These are phyloP conservation scores for Myathropa florea DNA, from an alignment of 2,888 invertebrate genomes.

Conservation along the genomic window DNA sequence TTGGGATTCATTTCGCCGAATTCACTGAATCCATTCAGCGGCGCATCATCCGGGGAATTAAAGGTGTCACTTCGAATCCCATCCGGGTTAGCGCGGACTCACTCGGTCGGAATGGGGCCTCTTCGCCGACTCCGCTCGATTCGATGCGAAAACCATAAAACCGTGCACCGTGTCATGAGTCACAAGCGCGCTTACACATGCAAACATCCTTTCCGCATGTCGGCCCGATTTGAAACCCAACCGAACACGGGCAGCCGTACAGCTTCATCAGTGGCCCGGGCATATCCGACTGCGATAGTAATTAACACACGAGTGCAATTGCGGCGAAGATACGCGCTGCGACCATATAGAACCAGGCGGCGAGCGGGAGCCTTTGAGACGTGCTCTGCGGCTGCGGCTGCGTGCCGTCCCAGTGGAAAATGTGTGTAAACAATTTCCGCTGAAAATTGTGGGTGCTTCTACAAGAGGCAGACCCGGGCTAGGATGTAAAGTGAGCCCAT, in stretches of 20 bases:
- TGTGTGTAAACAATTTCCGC: conserved; percentile 41
- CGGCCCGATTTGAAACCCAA: conserved; percentile 34
- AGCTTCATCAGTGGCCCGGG: conserved; percentile 53
- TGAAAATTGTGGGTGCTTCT: conserved; percentile 36
- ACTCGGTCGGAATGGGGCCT: conserved; percentile 50
- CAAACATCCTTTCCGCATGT: conserved; percentile 58
- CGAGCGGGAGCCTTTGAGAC: conserved; percentile 28
- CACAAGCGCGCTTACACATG: conserved; percentile 47
- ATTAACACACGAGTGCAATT: conserved; percentile 63
- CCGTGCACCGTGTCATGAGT: conserved; percentile 32
- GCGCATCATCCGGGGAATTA: conserved; percentile 29
- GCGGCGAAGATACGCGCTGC: conserved; percentile 39
- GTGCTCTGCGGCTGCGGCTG: conserved; percentile 35
- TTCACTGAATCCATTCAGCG: conserved; percentile 10
- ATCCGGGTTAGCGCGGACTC: conserved; percentile 33
- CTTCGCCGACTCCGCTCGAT: conserved; percentile 2
- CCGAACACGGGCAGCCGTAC: conserved; percentile 37
- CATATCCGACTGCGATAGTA: conserved; percentile 52
- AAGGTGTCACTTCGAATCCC: conserved; percentile 60
- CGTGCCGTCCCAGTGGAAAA: conserved; percentile 34
- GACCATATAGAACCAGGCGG: conserved; percentile 42
- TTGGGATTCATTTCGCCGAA: conserved; percentile 7
- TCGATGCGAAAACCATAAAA: conserved; percentile 31
- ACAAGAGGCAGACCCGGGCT: conserved; percentile 3
- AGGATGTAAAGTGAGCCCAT: conserved; percentile 48